Base-by-base conservation (phyloP, 2,888 invertebrate genomes). In the Scelioninae gen. 2 region DNA sequence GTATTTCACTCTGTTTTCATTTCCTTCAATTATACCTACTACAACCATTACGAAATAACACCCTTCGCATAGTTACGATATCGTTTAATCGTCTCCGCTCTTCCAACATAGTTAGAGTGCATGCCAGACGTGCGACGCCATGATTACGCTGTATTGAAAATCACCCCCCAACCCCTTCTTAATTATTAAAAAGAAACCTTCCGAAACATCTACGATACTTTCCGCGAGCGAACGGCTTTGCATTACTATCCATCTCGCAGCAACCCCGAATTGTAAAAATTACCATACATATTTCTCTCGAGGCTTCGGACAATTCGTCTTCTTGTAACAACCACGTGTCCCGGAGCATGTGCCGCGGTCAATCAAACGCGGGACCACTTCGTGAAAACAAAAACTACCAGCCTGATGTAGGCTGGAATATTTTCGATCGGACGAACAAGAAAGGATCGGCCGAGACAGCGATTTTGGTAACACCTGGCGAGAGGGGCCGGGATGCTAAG, bases 381-480 rank as follows among this genome's bases (percentile, higher is more conserved):
- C 6, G 11, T 25, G 48, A 48, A 19, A 60, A 46, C 22, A 13
- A 31, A 18, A 15, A 57, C 15, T 18, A 10, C 13, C 4, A 16
- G 13, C 2, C 11, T 13, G 61, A 61, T 61, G 28, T 15, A 46
- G 16, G 64, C 55, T n/a, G n/a, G 45, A 28, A 45, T 37, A 50
- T 57, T 63, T 69, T 68, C n/a, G 28, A 48, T 58, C 45, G 19
- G n/a, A 16, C 46, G 65, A 71, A 71, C 71, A 76, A 76, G 71
- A 72, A 67, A 60, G 43, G 50, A 73, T 73, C 65, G 53, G 52
- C 31, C 48, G 70, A 10, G 31, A 39, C 48, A 41, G 19, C 45
- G 68, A 75, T 70, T 67, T 37, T 57, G 39, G 41, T 53, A 72
- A 58, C 77, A 76, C 76, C 76, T 76, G 76, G 77, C 65, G 57